These are phyloP conservation scores for Synanthedon tipuliformis DNA, from an alignment of 2,888 invertebrate genomes.

Conservation along the genomic window DNA sequence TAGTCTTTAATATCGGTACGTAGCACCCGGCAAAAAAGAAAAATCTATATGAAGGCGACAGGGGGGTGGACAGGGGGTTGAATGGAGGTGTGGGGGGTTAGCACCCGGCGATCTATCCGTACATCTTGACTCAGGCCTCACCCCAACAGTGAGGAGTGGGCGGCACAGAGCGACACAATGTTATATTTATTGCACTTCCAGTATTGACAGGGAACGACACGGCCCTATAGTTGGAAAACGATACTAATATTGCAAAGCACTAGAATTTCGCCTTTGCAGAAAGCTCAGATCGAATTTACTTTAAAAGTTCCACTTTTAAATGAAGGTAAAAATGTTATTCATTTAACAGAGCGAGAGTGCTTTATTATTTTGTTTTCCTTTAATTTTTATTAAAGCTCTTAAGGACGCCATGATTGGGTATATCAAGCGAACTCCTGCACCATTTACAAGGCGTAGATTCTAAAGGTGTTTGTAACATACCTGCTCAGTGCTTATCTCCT, in stretches of 20 bases:
- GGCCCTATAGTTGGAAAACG: neutral
- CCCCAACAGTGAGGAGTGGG: neutral
- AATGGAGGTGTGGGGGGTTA: conserved; percentile 1
- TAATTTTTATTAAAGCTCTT: too few relatives aligned
- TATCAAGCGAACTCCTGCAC: too few relatives aligned
- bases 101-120: conserved; percentile 18
- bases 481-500: too few relatives aligned
- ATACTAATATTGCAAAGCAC: neutral
- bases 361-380: too few relatives aligned
- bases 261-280: neutral
- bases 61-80: conserved; percentile 17
- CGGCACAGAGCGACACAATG: neutral
- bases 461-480: too few relatives aligned
- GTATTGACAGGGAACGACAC: neutral
- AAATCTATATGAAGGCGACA: conserved; percentile 48
- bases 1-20: conserved; percentile 46
- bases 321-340: too few relatives aligned
- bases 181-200: neutral
- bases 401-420: too few relatives aligned
- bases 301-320: neutral
- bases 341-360: too few relatives aligned
- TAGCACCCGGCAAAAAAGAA: conserved; percentile 42
- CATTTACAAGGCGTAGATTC: too few relatives aligned
- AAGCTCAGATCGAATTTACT: neutral
- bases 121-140: conserved; percentile 6